Evolutionary conservation across 2,113 vertebrate species (phyloP).

Genomic region (Bos taurus): DNA sequence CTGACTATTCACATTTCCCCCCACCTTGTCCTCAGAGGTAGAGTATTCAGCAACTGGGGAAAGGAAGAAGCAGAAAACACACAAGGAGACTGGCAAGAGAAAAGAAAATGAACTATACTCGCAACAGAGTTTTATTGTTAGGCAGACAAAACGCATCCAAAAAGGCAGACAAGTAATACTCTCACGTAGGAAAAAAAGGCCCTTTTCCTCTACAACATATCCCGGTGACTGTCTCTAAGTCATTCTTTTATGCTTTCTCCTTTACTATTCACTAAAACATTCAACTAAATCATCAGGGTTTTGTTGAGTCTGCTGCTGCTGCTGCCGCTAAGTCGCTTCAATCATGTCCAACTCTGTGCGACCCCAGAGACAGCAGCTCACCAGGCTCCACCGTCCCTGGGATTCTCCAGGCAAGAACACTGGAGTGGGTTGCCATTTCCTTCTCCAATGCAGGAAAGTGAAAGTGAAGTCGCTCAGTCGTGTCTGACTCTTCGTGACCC

Average conservation of each 20-base stretch:
- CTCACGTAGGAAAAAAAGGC: background rate
- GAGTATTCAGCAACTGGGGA: background rate
- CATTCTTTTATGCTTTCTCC: background rate
- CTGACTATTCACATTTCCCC: background rate
- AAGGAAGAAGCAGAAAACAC: background rate
- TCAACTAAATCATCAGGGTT: background rate
- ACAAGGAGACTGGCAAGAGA: background rate
- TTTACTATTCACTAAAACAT: background rate
- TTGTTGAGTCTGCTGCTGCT: background rate
- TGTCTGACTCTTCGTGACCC: accelerated
- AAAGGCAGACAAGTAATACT: background rate
- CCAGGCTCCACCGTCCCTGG: no score
- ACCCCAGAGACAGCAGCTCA: background rate
- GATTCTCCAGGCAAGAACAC: background rate
- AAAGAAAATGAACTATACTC: background rate
- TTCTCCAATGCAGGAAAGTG: background rate
- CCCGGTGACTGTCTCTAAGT: background rate
- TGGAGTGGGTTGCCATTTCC: background rate
- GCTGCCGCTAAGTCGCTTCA: background rate
- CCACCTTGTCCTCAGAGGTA: background rate
- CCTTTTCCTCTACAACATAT: background rate
- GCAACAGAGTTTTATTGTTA: background rate
- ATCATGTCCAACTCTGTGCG: accelerated
- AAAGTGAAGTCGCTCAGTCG: no score
- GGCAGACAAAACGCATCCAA: background rate